phyloP scores from a whole-genome alignment of 2,888 invertebrate species.

The Drosophila greeni region DNA sequence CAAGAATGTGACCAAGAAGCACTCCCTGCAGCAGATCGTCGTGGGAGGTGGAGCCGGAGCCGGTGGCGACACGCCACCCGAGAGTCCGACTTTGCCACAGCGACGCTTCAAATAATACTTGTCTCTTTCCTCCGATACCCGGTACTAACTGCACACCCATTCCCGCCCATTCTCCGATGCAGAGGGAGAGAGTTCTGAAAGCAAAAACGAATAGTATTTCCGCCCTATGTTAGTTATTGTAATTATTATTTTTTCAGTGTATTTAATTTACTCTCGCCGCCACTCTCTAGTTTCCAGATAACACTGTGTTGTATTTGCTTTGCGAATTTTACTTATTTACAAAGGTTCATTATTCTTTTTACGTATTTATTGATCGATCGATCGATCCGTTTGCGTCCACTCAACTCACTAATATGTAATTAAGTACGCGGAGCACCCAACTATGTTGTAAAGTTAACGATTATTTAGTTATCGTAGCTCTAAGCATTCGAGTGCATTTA shows the following conservation, averaged over 20 bases:
- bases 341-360: conserved; percentile 24
- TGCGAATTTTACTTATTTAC: conserved; percentile 44
- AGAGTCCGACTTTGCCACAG: conserved; percentile 78
- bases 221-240: conserved; percentile 59
- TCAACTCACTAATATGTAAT: conserved; percentile 43
- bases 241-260: conserved; percentile 64
- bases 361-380: conserved; percentile 52
- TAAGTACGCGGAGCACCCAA: conserved; percentile 37
- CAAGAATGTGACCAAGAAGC: conserved; percentile 75
- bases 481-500: conserved; percentile 33
- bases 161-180: conserved; percentile 51
- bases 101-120: conserved; percentile 76
- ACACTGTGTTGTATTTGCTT: conserved; percentile 35
- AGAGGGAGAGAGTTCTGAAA: conserved; percentile 58
- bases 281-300: conserved; percentile 12
- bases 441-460: conserved; percentile 15
- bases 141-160: conserved; percentile 56
- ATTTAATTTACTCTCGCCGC: conserved; percentile 61
- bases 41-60: conserved; percentile 58
- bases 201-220: conserved; percentile 68
- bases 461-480: conserved; percentile 26
- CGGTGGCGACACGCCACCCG: conserved; percentile 63
- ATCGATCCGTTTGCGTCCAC: conserved; percentile 65
- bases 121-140: conserved; percentile 26
- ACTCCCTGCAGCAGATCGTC: conserved; percentile 66